Conservation (phyloP, 2,113 vertebrate genomes). For the Campylomormyrus tamandua region DNA sequence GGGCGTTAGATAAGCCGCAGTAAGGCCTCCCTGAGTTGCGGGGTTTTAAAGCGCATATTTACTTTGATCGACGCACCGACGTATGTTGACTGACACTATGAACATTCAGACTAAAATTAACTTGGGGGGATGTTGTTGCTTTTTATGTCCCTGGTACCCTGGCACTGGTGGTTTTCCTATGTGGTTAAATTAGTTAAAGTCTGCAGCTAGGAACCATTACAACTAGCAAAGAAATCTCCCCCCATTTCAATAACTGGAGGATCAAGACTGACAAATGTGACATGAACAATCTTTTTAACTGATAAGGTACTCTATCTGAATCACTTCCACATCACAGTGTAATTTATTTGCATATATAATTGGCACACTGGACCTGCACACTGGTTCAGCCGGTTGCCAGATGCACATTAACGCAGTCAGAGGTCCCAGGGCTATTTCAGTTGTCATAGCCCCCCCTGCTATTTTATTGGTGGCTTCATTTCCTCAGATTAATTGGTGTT, state of each 20-base stretch:
- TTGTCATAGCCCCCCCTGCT: neutral
- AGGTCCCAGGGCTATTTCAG: neutral
- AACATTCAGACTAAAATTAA: neutral
- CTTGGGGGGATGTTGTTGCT: neutral
- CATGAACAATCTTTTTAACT: neutral
- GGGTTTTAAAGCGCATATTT: neutral
- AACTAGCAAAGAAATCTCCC: neutral
- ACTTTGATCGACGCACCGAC: neutral
- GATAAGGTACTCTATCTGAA: neutral
- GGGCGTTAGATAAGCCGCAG: neutral
- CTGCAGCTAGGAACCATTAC: neutral
- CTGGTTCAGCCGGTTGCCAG: neutral
- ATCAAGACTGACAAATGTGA: neutral
- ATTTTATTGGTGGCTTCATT: neutral
- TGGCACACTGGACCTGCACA: neutral
- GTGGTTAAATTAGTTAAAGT: neutral
- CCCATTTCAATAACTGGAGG: neutral
- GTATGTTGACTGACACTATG: neutral
- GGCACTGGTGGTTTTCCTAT: neutral
- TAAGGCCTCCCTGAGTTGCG: neutral
- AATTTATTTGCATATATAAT: neutral
- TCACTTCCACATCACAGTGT: neutral
- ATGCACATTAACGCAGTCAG: neutral
- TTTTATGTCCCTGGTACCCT: neutral
- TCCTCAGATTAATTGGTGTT: neutral